Evolutionary conservation across 2,888 invertebrate genomes (phyloP).

Genomic region (Cecidostiba fungosa): DNA sequence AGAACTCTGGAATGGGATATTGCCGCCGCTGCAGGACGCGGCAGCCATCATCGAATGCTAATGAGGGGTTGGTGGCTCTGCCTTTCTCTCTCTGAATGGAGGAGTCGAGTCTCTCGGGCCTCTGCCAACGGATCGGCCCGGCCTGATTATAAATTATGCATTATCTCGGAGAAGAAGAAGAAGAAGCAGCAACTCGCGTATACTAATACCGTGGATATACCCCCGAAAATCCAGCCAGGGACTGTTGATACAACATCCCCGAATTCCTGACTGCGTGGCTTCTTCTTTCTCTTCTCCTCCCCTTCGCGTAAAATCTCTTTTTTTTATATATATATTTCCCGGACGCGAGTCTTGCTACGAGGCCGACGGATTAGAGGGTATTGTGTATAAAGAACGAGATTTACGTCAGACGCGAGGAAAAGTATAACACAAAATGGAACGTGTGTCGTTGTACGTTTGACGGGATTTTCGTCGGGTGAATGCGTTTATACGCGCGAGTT

Average conservation of each 20-base stretch:
- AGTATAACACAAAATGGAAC: conserved; percentile 38
- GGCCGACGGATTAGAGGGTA: conserved; percentile 51
- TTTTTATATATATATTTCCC: conserved; percentile 7
- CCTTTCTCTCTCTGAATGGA: conserved; percentile 39
- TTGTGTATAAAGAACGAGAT: not conserved
- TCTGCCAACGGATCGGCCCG: conserved; percentile 71
- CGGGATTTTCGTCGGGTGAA: conserved; percentile 40
- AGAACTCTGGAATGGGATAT: conserved; percentile 71
- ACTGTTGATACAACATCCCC: conserved; percentile 55
- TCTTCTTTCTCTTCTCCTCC: conserved; percentile 1
- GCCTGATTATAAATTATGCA: conserved; percentile 80
- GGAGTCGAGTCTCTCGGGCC: conserved; percentile 64
- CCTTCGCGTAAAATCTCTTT: not conserved
- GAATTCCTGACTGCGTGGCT: conserved; percentile 38
- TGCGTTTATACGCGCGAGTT: conserved; percentile 6
- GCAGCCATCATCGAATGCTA: conserved; percentile 81
- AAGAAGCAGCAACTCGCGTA: conserved; percentile 51
- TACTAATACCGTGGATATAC: conserved; percentile 28
- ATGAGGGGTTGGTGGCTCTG: conserved; percentile 77
- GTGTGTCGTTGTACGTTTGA: conserved; percentile 41
- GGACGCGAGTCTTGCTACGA: conserved; percentile 28
- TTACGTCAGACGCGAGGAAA: conserved; percentile 19
- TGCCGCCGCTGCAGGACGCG: conserved; percentile 76
- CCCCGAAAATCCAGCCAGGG: conserved; percentile 53
- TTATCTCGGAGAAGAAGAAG: conserved; percentile 63